Percentiles rank a stretch among this genome's conserved stretches.
Evolutionary conservation across 30 jellyfish, hydroid and myxozoan species (phyloP).

Genomic region (Rhopilema esculentum): DNA sequence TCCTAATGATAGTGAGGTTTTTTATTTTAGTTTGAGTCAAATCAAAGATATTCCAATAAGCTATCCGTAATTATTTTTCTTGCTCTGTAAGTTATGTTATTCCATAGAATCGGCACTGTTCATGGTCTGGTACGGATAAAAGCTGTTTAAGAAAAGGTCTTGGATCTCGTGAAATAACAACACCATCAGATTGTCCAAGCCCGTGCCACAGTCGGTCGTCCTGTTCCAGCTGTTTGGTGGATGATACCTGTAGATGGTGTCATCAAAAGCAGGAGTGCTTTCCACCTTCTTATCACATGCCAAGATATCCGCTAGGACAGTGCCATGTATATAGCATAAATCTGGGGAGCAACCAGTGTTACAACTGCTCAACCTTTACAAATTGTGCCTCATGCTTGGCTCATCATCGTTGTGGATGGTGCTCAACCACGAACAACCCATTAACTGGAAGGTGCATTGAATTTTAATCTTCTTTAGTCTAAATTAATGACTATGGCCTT

Average conservation of each 20-base stretch:
- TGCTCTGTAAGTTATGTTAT: background rate
- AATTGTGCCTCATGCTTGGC: conserved; percentile 77
- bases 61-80: background rate
- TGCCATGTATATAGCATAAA: conserved; percentile 38
- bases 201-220: conserved; percentile 17
- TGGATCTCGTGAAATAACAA: background rate
- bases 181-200: conserved; percentile 38
- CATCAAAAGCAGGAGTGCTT: conserved; percentile 61
- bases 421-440: conserved; percentile 76
- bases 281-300: conserved; percentile 47
- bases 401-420: conserved; percentile 94
- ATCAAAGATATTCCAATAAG: background rate
- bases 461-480: background rate
- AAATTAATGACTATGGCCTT: too few relatives aligned
- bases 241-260: conserved; percentile 74
- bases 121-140: conserved; percentile 23
- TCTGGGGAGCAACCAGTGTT: conserved; percentile 25
- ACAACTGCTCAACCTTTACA: conserved; percentile 61
- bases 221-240: conserved; percentile 48
- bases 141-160: conserved; percentile 51
- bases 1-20: too few relatives aligned
- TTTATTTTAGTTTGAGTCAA: too few relatives aligned
- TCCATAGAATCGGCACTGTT: conserved; percentile 35
- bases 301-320: conserved; percentile 45
- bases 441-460: conserved; percentile 76